Evolutionary conservation across 1,140 invertebrate genomes (phyloP).

Genomic region (Hylyphantes graminicola): DNA sequence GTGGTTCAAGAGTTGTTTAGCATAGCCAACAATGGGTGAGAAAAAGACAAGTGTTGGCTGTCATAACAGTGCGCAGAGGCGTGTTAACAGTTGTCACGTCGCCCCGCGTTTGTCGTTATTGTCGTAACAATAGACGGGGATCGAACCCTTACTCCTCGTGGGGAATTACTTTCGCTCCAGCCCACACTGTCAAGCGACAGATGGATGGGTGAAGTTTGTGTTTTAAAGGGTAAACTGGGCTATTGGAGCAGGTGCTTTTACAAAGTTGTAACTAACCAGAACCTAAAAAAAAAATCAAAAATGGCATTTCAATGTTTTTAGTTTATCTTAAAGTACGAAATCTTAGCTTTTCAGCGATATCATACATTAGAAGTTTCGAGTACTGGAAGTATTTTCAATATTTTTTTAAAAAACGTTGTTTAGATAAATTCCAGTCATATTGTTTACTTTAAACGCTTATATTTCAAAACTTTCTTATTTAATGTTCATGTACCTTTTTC

Average conservation of each 20-base stretch:
- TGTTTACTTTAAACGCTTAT: too few relatives aligned
- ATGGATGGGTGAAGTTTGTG: conserved; percentile 45
- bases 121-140: conserved; percentile 52
- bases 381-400: too few relatives aligned
- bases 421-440: too few relatives aligned
- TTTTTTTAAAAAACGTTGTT: too few relatives aligned
- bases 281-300: too few relatives aligned
- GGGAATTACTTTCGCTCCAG: conserved; percentile 53
- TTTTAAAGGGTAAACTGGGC: not conserved
- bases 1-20: conserved; percentile 8
- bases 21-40: conserved; percentile 32
- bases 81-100: conserved; percentile 55
- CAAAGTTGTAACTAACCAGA: too few relatives aligned
- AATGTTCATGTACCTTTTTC: too few relatives aligned
- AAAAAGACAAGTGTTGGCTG: conserved; percentile 56
- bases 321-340: too few relatives aligned
- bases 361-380: too few relatives aligned
- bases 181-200: conserved; percentile 48
- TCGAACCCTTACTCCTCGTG: conserved; percentile 22
- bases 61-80: conserved; percentile 50
- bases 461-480: too few relatives aligned
- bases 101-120: conserved; percentile 53
- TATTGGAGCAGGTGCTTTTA: not conserved
- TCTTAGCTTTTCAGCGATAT: too few relatives aligned
- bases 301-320: too few relatives aligned